phyloP scores from a whole-genome alignment of 2,888 invertebrate species.

The Pollenia griseotomentosa region DNA sequence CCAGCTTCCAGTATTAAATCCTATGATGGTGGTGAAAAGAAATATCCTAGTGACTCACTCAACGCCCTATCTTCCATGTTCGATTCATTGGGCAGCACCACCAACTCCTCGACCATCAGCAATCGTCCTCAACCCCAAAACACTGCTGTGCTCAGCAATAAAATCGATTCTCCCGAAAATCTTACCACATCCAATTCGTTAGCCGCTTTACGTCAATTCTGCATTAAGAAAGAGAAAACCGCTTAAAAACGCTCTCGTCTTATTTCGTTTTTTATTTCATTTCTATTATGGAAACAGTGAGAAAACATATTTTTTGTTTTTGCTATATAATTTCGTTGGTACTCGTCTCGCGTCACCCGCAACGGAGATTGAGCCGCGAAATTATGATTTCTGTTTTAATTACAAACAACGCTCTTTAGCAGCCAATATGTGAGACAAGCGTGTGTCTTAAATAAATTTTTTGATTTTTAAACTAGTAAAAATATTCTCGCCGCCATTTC shows the following conservation, averaged over 20 bases:
- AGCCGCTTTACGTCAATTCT: constrained; percentile 97
- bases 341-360: constrained; percentile 48
- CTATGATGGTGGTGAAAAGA: constrained; percentile 85
- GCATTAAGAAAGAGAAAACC: constrained; percentile 94
- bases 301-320: constrained; percentile 79
- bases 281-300: constrained; percentile 76
- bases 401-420: constrained; percentile 69
- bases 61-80: constrained; percentile 96
- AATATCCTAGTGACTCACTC: constrained; percentile 87
- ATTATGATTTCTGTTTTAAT: constrained; percentile 72
- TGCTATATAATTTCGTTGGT: constrained; percentile 72
- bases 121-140: constrained; percentile 83
- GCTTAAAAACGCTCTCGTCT: constrained; percentile 80
- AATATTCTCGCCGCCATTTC: constrained; percentile 42
- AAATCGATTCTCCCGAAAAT: constrained; percentile 80
- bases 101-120: constrained; percentile 72
- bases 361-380: constrained; percentile 66
- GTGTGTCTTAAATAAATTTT: constrained; percentile 56
- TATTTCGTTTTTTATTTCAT: constrained; percentile 78
- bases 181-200: constrained; percentile 91
- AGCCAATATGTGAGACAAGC: constrained; percentile 50
- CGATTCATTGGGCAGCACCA: constrained; percentile 88
- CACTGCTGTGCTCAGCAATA: constrained; percentile 64
- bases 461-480: constrained; percentile 18
- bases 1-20: constrained; percentile 85